Conservation (phyloP, 2,113 vertebrate species). For the Copsychus sechellarum region DNA sequence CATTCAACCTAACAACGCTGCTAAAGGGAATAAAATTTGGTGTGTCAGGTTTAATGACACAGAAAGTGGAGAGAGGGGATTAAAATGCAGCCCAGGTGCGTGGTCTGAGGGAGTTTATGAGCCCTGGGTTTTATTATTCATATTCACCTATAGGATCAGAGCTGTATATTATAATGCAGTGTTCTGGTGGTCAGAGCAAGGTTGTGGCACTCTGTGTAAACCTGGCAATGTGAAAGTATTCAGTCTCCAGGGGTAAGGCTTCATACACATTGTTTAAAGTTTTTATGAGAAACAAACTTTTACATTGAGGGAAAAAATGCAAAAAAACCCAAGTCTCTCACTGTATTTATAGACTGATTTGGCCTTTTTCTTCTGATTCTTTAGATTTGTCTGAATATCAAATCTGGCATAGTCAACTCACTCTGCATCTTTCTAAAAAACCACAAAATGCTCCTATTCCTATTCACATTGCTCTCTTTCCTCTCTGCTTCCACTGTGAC, state of each 20-base stretch:
- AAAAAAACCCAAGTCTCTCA: neutral
- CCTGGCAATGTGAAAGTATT: neutral
- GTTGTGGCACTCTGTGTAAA: slow-evolving; percentile 54
- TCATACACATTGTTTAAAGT: neutral
- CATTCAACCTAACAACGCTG: slow-evolving; percentile 63
- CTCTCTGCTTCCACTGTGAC: neutral
- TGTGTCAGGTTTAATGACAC: slow-evolving; percentile 70
- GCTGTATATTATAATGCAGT: slow-evolving; percentile 47
- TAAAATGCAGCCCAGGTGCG: slow-evolving; percentile 65
- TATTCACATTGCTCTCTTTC: neutral
- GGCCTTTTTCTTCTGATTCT: neutral
- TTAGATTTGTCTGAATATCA: neutral
- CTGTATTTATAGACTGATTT: neutral
- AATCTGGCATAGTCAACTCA: neutral
- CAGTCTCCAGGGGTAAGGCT: neutral
- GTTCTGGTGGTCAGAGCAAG: slow-evolving; percentile 41
- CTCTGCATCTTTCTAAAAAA: neutral
- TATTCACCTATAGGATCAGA: slow-evolving; percentile 34
- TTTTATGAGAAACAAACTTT: neutral
- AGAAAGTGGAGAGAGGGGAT: slow-evolving; percentile 51
- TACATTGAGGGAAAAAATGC: neutral
- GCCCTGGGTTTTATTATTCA: slow-evolving; percentile 56
- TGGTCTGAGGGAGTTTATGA: slow-evolving; percentile 58
- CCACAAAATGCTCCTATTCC: neutral
- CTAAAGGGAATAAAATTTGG: slow-evolving; percentile 71